phyloP scores from a whole-genome alignment of 1,140 invertebrate species.

The Leptopilina boulardi region DNA sequence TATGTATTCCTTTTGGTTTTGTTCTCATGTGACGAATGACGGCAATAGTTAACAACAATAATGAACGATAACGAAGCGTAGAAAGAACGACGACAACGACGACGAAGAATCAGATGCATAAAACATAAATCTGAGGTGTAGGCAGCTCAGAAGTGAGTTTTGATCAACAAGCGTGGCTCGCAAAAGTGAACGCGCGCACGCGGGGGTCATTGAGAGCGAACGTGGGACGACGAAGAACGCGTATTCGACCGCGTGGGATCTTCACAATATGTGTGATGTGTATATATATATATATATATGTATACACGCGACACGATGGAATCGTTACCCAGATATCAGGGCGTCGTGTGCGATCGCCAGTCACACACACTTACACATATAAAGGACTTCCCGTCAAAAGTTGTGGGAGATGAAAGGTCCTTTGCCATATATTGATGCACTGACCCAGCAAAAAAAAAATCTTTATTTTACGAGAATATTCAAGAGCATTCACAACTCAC shows the following conservation, averaged over 20 bases:
- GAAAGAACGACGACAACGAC: slow-evolving; percentile 52
- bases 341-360: slow-evolving; percentile 57
- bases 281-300: not conserved
- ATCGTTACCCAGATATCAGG: slow-evolving; percentile 64
- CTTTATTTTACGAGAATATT: slow-evolving; percentile 1
- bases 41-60: slow-evolving; percentile 23
- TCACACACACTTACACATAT: slow-evolving; percentile 47
- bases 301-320: slow-evolving; percentile 30
- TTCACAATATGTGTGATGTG: slow-evolving; percentile 52
- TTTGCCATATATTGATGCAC: slow-evolving; percentile 4
- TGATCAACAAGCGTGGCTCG: slow-evolving; percentile 56
- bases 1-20: slow-evolving; percentile 16
- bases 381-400: slow-evolving; percentile 55
- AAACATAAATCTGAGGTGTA: slow-evolving; percentile 52
- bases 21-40: slow-evolving; percentile 25
- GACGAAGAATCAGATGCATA: slow-evolving; percentile 49
- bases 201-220: slow-evolving; percentile 61
- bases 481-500: not conserved
- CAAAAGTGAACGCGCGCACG: slow-evolving; percentile 41
- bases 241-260: slow-evolving; percentile 66
- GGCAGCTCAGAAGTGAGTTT: slow-evolving; percentile 48
- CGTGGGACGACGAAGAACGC: slow-evolving; percentile 64
- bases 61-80: slow-evolving; percentile 30
- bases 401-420: slow-evolving; percentile 50
- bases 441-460: not conserved